Evolutionary conservation across 2,797 vertebrate genomes (phyloP), one percentile per base, ranked within the genome.

Genomic region (Hirundo rustica): DNA sequence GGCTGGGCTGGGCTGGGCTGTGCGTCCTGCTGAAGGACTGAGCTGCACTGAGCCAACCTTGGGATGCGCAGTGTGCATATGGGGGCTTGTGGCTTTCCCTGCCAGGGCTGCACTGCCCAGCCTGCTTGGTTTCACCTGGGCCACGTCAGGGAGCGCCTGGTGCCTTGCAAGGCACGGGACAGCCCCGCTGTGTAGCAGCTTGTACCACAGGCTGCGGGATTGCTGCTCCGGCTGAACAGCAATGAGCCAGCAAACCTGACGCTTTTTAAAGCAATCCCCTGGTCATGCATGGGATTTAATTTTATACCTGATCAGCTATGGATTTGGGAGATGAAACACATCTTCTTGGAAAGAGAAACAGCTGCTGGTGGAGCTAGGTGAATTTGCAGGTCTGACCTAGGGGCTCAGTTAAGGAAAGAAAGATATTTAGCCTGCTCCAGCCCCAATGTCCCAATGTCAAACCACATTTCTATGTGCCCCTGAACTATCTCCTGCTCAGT

Each of bases 61-160:
- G 15, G 51, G n/a, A 8, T 2, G 8, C 26, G 54, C 0, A 3
- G 8, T 2, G 47, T 47, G 44, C 30, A 1, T 23, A 2, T 1
- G 21, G 51, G 54, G 13, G 36, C 8, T 61, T 2, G 19, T 60
- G 57, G 32, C 38, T 64, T 34, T 79, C 42, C 57, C 60, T 91
- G 80, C 32, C 26, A 27, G 14, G 1, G 0, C 61, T 8, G 5
- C 2, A 0, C 34, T 50, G 34, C 42, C 19, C 29, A 16, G 5
- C 38, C 65, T 53, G 16, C 84, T 65, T 9, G 30, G 12, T 14
- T 68, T 55, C 16, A 15, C 38, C n/a, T 27, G 34, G 32, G 30
- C n/a, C 2, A 0, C 6, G 36, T 1, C 51, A 13, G 44, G 16
- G 14, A 45, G 19, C 0, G 11, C 26, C 16, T 13, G 40, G 27